phyloP scores from a whole-genome alignment of 2,888 invertebrate genomes.

The Netelia melanura region DNA sequence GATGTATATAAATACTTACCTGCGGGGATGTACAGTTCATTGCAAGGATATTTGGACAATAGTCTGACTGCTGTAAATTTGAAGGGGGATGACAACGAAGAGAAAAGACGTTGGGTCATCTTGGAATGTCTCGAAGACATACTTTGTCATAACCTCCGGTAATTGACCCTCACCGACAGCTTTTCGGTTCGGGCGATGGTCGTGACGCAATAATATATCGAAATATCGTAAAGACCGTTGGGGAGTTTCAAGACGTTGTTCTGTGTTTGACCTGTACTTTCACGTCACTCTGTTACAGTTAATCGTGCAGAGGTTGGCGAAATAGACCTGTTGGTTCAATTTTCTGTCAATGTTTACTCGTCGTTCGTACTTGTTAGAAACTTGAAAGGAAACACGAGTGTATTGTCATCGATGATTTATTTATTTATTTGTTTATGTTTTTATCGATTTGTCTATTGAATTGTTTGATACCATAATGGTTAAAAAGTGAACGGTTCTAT shows the following conservation, averaged over 20 bases:
- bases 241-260: conserved; percentile 74
- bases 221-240: conserved; percentile 4
- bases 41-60: conserved; percentile 39
- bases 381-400: conserved; percentile 27
- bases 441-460: not conserved
- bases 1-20: not conserved
- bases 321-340: conserved; percentile 7
- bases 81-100: conserved; percentile 14
- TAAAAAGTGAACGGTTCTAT: not conserved
- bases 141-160: conserved; percentile 65
- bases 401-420: not conserved
- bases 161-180: conserved; percentile 79
- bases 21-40: conserved; percentile 27
- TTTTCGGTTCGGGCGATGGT: conserved; percentile 45
- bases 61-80: not conserved
- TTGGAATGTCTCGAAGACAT: conserved; percentile 49
- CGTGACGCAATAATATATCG: conserved; percentile 27
- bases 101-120: conserved; percentile 46
- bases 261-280: conserved; percentile 74
- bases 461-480: not conserved
- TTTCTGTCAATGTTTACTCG: not conserved
- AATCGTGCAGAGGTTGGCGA: conserved; percentile 35
- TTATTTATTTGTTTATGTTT: not conserved
- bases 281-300: conserved; percentile 58
- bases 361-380: conserved; percentile 24